Evolutionary conservation across 2,113 vertebrate species (phyloP).

Genomic region (Albula goreensis): DNA sequence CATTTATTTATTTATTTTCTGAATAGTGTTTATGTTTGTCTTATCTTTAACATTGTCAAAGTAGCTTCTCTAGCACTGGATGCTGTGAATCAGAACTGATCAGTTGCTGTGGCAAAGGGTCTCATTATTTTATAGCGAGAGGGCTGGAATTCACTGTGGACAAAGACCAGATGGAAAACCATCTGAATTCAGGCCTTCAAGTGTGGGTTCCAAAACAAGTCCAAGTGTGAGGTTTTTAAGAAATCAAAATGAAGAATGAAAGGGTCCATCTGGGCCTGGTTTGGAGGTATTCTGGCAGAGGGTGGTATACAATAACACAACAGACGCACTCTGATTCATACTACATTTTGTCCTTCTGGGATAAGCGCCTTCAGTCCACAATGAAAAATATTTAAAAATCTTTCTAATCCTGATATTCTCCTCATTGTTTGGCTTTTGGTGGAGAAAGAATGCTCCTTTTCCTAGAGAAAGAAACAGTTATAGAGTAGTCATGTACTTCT

Average conservation of each 20-base stretch:
- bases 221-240: conserved; percentile 55
- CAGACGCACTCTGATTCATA: conserved; percentile 2
- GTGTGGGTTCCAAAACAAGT: conserved; percentile 50
- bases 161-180: conserved; percentile 60
- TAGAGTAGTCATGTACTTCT: neutral
- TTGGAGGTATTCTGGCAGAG: conserved; percentile 33
- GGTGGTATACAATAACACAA: conserved; percentile 36
- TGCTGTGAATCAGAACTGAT: conserved; percentile 38
- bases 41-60: neutral
- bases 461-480: too few species aligned
- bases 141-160: conserved; percentile 46
- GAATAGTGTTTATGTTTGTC: neutral
- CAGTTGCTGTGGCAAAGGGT: conserved; percentile 50
- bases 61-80: neutral
- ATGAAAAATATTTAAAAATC: neutral
- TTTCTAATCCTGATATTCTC: neutral
- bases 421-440: neutral
- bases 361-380: neutral
- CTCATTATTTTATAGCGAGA: conserved; percentile 48
- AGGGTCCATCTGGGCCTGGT: conserved; percentile 41
- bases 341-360: neutral
- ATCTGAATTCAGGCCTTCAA: conserved; percentile 64
- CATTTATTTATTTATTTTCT: neutral
- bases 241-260: conserved; percentile 61
- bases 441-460: neutral